phyloP scores from a whole-genome alignment of 2,888 invertebrate species.

The Cosmorhoe ocellata region DNA sequence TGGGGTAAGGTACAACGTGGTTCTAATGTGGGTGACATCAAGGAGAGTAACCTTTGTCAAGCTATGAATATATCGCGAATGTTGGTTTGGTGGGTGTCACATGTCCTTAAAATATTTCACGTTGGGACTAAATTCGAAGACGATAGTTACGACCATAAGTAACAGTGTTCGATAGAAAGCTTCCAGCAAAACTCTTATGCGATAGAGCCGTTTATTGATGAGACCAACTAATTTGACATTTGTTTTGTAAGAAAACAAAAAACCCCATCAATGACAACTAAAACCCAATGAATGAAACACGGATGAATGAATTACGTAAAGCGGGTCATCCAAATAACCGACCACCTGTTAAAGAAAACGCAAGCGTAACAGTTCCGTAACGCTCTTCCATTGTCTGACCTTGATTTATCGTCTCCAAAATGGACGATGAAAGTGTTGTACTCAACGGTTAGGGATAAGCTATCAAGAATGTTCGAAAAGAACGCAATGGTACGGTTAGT shows the following conservation, averaged over 20 bases:
- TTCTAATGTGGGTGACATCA: conserved; percentile 65
- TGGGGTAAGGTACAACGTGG: conserved; percentile 57
- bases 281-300: conserved; percentile 21
- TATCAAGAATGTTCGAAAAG: no score
- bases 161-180: no score
- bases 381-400: conserved; percentile 50
- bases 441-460: neutral
- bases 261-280: conserved; percentile 7
- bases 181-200: no score
- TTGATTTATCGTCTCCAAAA: conserved; percentile 50
- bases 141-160: no score
- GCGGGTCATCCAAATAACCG: conserved; percentile 30
- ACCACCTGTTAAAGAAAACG: conserved; percentile 36
- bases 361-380: conserved; percentile 47
- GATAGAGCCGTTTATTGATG: no score
- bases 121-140: neutral
- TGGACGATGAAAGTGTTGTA: conserved; percentile 34
- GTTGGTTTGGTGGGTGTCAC: neutral
- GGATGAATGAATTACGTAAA: conserved; percentile 33
- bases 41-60: conserved; percentile 59
- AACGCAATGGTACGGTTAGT: no score
- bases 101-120: neutral
- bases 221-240: no score
- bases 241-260: no score
- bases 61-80: conserved; percentile 11